Evolutionary conservation across 2,888 invertebrate species (phyloP).

Genomic region (Nemurella pictetii): DNA sequence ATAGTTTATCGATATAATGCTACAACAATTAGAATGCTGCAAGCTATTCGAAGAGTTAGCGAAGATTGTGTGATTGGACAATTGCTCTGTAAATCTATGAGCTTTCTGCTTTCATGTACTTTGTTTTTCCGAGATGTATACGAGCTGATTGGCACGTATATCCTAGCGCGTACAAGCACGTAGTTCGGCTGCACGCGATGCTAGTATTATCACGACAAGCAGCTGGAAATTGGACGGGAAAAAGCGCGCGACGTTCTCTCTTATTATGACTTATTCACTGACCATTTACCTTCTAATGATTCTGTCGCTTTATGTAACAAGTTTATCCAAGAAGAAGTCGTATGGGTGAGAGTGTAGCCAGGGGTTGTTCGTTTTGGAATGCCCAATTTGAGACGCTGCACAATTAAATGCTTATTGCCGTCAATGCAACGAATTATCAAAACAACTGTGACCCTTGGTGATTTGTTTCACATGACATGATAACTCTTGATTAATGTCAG

Average conservation of each 20-base stretch:
- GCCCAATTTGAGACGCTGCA: neutral
- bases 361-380: neutral
- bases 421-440: neutral
- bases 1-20: neutral
- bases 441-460: neutral
- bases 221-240: neutral
- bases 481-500: too few relatives aligned
- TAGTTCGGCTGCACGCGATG: neutral
- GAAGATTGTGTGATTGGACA: neutral
- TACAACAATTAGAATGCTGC: neutral
- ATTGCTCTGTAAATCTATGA: neutral
- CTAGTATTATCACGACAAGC: neutral
- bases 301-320: neutral
- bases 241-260: neutral
- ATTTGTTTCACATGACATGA: too few relatives aligned
- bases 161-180: neutral
- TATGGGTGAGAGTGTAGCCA: neutral
- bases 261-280: neutral
- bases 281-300: neutral
- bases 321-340: neutral
- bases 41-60: neutral
- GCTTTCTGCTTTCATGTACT: neutral
- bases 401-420: neutral
- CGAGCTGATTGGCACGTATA: neutral
- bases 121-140: neutral